phyloP scores from a whole-genome alignment of 2,888 invertebrate genomes.

The Cryptocheilus praepositus region DNA sequence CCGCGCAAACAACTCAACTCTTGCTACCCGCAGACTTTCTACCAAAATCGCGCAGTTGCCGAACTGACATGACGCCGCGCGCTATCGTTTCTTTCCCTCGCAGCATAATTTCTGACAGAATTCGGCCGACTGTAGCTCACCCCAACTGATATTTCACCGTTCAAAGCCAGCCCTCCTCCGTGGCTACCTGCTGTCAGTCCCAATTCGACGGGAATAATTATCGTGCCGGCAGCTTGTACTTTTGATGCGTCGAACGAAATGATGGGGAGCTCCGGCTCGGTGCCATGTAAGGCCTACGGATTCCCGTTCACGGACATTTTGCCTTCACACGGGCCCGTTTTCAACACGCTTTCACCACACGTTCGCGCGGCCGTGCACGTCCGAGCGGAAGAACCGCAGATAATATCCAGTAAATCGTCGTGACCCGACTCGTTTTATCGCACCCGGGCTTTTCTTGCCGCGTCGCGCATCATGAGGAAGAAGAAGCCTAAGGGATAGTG shows the following conservation, averaged over 20 bases:
- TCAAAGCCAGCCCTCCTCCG: neutral
- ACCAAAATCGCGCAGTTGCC: no score
- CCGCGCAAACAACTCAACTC: no score
- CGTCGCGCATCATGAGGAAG: neutral
- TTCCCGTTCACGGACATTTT: constrained; percentile 19
- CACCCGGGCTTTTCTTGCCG: constrained; percentile 32
- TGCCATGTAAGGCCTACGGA: no score
- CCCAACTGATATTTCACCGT: no score
- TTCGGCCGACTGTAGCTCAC: no score
- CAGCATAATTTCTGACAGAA: no score
- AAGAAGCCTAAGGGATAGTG: neutral
- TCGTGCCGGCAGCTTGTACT: neutral
- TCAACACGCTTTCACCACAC: neutral
- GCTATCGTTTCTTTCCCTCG: no score
- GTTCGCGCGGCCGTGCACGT: constrained; percentile 35
- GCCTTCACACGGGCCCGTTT: constrained; percentile 4
- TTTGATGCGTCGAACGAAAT: neutral
- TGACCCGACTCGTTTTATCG: constrained; percentile 45
- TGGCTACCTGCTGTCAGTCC: constrained; percentile 1
- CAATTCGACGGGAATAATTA: constrained; percentile 5
- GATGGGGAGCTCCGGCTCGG: no score
- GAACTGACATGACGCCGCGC: no score
- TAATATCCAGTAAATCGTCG: constrained; percentile 64
- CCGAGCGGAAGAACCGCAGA: constrained; percentile 61
- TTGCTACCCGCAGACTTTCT: no score